Percentiles rank a stretch among this genome's conserved stretches.
phyloP scores from a whole-genome alignment of 2,113 vertebrate genomes.

The Reinhardtius hippoglossoides region DNA sequence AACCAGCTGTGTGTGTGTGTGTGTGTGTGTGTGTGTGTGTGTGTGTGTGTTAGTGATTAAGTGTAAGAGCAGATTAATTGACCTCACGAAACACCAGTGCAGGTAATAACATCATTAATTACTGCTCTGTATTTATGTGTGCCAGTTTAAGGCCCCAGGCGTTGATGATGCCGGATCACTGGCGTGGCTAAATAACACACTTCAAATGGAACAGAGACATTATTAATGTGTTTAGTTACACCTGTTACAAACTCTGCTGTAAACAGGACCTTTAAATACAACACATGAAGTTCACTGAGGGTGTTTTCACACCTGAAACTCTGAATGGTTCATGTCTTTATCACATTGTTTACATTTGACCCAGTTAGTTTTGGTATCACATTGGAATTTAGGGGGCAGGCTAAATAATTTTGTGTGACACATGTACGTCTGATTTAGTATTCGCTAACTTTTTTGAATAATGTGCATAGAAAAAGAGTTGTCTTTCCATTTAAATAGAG shows the following conservation, averaged over 20 bases:
- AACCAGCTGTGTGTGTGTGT: conserved; percentile 2
- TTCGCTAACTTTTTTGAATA: too few species aligned
- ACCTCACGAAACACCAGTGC: conserved; percentile 45
- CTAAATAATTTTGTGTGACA: too few species aligned
- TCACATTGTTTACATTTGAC: too few species aligned
- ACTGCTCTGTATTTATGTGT: conserved; percentile 7
- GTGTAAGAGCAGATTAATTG: conserved; percentile 28
- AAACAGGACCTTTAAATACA: background rate
- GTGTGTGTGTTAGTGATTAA: conserved; percentile 19
- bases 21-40: conserved; percentile 14
- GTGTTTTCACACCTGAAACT: background rate
- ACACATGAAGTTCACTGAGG: conserved; percentile 22
- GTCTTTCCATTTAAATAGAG: too few species aligned
- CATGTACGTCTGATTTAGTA: too few species aligned
- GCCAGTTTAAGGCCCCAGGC: background rate
- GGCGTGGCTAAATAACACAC: conserved; percentile 12
- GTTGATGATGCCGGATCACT: conserved; percentile 6
- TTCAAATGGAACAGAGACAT: conserved; percentile 22
- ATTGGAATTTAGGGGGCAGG: too few species aligned
- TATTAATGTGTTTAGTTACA: conserved; percentile 29
- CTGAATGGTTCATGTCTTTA: too few species aligned
- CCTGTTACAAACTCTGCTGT: conserved; percentile 15
- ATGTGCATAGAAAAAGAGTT: too few species aligned
- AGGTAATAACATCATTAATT: conserved; percentile 45
- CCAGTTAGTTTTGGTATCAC: too few species aligned